phyloP scores from a whole-genome alignment of 2,797 vertebrate genomes.

The Rhinogobio ventralis region DNA sequence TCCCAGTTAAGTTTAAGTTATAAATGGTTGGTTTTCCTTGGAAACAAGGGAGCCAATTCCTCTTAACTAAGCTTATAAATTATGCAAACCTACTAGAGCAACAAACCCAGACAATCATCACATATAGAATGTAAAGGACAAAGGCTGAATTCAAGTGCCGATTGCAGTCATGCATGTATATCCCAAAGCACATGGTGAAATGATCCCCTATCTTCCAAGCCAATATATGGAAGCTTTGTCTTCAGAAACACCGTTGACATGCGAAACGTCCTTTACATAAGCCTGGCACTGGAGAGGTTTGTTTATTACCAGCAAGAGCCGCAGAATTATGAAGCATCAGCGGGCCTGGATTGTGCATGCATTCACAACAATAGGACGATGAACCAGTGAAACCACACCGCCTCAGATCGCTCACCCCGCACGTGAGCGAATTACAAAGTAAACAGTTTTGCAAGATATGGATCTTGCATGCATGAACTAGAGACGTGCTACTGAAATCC shows the following conservation, averaged over 20 bases:
- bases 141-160: constrained; percentile 7
- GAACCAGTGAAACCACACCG: constrained; percentile 17
- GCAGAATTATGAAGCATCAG: constrained; percentile 37
- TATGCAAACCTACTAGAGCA: constrained; percentile 7
- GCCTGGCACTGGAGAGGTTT: constrained; percentile 24
- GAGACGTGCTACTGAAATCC: constrained; percentile 11
- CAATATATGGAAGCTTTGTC: constrained; percentile 23
- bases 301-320: constrained; percentile 28
- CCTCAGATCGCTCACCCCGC: constrained; percentile 28
- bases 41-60: not conserved
- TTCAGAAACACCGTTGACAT: constrained; percentile 25
- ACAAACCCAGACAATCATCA: constrained; percentile 8
- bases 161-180: constrained; percentile 21
- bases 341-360: constrained; percentile 4
- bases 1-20: not conserved
- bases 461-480: constrained; percentile 27
- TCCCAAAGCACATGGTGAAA: constrained; percentile 15
- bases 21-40: not conserved
- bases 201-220: not conserved
- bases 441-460: constrained; percentile 39
- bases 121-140: constrained; percentile 9
- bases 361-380: constrained; percentile 35
- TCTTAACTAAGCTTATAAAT: constrained; percentile 18
- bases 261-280: constrained; percentile 40
- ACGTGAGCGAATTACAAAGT: constrained; percentile 46